Base-by-base conservation (phyloP, 2,888 invertebrate species). In the Synanthedon vespiformis region DNA sequence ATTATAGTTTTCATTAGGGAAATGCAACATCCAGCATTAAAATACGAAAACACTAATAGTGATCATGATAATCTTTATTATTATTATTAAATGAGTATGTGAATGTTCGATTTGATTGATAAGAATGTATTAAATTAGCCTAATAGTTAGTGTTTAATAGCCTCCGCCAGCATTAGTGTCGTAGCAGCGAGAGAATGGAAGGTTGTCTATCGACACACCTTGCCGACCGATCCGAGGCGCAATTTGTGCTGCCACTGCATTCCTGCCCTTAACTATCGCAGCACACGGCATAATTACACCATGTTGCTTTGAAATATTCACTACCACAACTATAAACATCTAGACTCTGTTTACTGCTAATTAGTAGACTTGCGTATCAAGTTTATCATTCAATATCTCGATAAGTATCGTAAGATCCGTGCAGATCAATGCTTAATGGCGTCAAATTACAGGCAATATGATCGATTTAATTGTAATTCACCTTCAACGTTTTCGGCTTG, bases 121-220 rank as follows among this genome's bases (percentile, higher is more conserved):
- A 34, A 34, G 27, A 34, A 34, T 34, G 44, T 13, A n/a, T 16
- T n/a, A n/a, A n/a, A 41, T 41, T 44, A 44, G 27, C 13, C 22
- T 40, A 40, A 48, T 56, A 51, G 48, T 47, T 73, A 72, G 77
- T 76, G 77, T 74, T 72, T 78, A 79, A 81, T 80, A 71, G 74
- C 68, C 59, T 34, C 63, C 73, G 72, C 75, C 77, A 80, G 67
- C 82, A 81, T 82, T 79, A 78, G 73, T 72, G 74, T 70, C 70
- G 66, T 67, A 62, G 67, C 67, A 62, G 66, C 62, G 63, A 69
- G 79, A 78, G 81, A 85, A 80, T 82, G 82, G 79, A 81, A 83
- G 82, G 82, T 75, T 80, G 78, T 71, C 69, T 69, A 76, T 76
- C 75, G 79, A 67, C 80, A 74, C 80, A 77, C 81, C 77, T 77